These are phyloP conservation scores for Rutilus rutilus DNA, from an alignment of 2,113 vertebrate species.

Conservation along the genomic window DNA sequence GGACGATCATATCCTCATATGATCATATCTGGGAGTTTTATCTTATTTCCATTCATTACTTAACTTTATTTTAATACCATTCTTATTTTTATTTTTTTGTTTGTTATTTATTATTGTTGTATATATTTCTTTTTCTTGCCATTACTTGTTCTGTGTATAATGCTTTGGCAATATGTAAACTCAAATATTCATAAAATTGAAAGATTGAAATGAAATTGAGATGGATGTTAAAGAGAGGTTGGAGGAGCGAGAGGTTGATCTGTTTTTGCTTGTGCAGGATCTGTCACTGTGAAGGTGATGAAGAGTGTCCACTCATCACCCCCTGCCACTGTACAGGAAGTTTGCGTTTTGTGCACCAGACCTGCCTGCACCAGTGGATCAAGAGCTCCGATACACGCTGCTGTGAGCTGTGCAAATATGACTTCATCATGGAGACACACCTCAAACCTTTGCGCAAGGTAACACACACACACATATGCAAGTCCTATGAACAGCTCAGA, in stretches of 20 bases:
- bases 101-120: no score
- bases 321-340: slow-evolving; percentile 95
- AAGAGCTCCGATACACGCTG: slow-evolving; percentile 96
- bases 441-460: slow-evolving; percentile 96
- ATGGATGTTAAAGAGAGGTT: neutral
- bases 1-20: no score
- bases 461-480: slow-evolving; percentile 34
- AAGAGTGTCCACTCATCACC: slow-evolving; percentile 91
- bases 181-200: no score
- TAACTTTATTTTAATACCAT: no score
- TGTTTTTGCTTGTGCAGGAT: slow-evolving; percentile 82
- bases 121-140: no score
- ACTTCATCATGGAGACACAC: slow-evolving; percentile 97
- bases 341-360: slow-evolving; percentile 92
- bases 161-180: no score
- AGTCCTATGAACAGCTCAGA: neutral
- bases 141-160: no score
- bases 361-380: slow-evolving; percentile 98
- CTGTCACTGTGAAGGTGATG: slow-evolving; percentile 98
- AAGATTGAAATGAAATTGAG: neutral
- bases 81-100: no score
- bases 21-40: no score
- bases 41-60: no score
- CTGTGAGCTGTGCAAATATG: slow-evolving; percentile 98
- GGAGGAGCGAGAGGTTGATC: neutral